Evolutionary conservation across 2,888 invertebrate genomes (phyloP).

Genomic region (Drosophila monieri): DNA sequence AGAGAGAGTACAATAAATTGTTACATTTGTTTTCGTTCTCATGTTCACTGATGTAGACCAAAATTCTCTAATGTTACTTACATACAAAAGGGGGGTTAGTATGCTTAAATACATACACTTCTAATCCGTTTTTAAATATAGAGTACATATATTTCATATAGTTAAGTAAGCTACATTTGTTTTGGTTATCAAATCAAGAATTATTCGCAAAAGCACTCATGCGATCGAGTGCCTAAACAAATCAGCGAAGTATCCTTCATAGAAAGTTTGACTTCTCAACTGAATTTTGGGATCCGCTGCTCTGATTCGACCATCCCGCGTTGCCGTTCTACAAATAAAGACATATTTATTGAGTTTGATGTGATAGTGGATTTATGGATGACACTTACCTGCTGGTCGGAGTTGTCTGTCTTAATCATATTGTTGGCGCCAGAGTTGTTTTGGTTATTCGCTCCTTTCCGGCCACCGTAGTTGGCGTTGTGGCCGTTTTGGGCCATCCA

Average conservation of each 20-base stretch:
- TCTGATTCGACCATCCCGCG: constrained; percentile 75
- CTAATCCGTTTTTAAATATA: constrained; percentile 5
- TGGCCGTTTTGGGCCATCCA: constrained; percentile 89
- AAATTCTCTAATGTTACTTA: constrained; percentile 29
- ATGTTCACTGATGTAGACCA: not conserved
- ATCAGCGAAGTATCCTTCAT: constrained; percentile 37
- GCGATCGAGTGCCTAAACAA: constrained; percentile 34
- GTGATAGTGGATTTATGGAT: not conserved
- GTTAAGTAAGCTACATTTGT: constrained; percentile 45
- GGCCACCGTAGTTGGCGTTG: constrained; percentile 63
- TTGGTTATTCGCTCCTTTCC: constrained; percentile 71
- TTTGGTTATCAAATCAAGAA: constrained; percentile 50
- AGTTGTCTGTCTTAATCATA: constrained; percentile 65
- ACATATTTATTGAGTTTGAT: not conserved
- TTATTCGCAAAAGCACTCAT: constrained; percentile 35
- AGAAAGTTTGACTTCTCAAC: constrained; percentile 72
- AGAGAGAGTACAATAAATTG: constrained; percentile 13
- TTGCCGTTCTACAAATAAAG: constrained; percentile 67
- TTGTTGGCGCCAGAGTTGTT: constrained; percentile 63
- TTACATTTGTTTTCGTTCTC: not conserved
- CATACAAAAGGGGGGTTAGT: constrained; percentile 23
- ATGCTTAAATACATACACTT: constrained; percentile 19
- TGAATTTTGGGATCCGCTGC: constrained; percentile 73
- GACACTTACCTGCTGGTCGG: constrained; percentile 65
- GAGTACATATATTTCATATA: constrained; percentile 19